Evolutionary conservation across 1,140 invertebrate species (phyloP).

Genomic region (Phocides pigmalion): DNA sequence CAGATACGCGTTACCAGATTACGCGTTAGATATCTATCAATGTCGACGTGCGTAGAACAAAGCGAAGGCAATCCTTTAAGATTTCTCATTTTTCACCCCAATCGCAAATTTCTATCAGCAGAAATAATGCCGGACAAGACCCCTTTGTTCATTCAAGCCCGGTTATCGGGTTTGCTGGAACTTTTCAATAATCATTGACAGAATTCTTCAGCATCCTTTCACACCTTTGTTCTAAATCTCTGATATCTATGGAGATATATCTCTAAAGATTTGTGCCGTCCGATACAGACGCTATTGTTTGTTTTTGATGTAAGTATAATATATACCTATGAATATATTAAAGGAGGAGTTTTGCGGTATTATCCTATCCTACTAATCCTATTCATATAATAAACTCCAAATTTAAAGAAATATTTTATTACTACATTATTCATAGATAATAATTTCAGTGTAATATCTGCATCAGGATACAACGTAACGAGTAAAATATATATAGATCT

Average conservation of each 20-base stretch:
- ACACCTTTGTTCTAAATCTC: slow-evolving; percentile 41
- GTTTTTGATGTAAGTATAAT: neutral
- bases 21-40: slow-evolving; percentile 6
- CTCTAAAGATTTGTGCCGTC: neutral
- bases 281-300: neutral
- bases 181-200: slow-evolving; percentile 72
- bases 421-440: too few relatives aligned
- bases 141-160: slow-evolving; percentile 50
- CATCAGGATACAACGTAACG: too few relatives aligned
- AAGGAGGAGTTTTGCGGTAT: too few relatives aligned
- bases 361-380: too few relatives aligned
- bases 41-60: slow-evolving; percentile 12
- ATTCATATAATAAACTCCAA: too few relatives aligned
- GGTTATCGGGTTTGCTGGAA: slow-evolving; percentile 54
- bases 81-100: slow-evolving; percentile 51
- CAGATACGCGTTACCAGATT: neutral
- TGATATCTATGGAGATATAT: slow-evolving; percentile 22
- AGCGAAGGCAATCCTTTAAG: slow-evolving; percentile 45
- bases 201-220: slow-evolving; percentile 55
- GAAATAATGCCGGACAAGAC: slow-evolving; percentile 46
- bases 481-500: too few relatives aligned
- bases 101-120: slow-evolving; percentile 52
- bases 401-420: too few relatives aligned
- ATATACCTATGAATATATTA: too few relatives aligned
- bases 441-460: too few relatives aligned